These are phyloP conservation scores for Oryzias melastigma DNA, from an alignment of 2,113 vertebrate genomes.

Conservation along the genomic window DNA sequence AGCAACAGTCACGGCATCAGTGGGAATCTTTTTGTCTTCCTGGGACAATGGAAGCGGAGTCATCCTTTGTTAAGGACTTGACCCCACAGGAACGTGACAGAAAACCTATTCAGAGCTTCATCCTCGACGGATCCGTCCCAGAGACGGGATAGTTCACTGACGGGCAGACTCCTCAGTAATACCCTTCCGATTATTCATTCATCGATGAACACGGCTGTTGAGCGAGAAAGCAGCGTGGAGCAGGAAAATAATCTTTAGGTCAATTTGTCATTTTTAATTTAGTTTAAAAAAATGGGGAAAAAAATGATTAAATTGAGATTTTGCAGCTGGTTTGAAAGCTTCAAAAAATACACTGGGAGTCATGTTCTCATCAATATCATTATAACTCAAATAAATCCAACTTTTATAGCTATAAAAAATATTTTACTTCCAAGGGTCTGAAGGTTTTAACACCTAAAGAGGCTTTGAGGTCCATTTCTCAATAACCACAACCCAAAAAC, in stretches of 20 bases:
- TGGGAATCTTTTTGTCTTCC: constrained; percentile 67
- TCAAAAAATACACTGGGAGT: not conserved
- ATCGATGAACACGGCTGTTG: not conserved
- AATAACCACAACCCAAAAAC: too few relatives aligned
- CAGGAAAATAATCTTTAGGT: too few relatives aligned
- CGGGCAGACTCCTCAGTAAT: constrained; percentile 35
- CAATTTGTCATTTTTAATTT: too few relatives aligned
- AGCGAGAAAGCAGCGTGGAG: too few relatives aligned
- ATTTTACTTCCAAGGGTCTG: too few relatives aligned
- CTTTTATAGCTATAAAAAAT: too few relatives aligned
- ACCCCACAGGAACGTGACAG: constrained; percentile 66
- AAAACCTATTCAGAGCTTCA: constrained; percentile 64
- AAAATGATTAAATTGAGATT: too few relatives aligned
- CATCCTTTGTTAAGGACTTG: constrained; percentile 57
- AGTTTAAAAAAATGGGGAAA: too few relatives aligned
- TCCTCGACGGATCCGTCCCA: constrained; percentile 38
- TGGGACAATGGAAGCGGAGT: constrained; percentile 55
- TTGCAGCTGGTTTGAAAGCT: too few relatives aligned
- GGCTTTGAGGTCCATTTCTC: too few relatives aligned
- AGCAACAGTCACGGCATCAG: constrained; percentile 53
- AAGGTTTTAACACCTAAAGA: too few relatives aligned
- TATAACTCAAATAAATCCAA: not conserved
- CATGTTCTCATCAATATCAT: not conserved
- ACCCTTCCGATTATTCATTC: not conserved
- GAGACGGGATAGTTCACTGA: constrained; percentile 34